These are phyloP conservation scores for Atractosteus spatula DNA, from an alignment of 2,113 vertebrate genomes.

Conservation along the genomic window DNA sequence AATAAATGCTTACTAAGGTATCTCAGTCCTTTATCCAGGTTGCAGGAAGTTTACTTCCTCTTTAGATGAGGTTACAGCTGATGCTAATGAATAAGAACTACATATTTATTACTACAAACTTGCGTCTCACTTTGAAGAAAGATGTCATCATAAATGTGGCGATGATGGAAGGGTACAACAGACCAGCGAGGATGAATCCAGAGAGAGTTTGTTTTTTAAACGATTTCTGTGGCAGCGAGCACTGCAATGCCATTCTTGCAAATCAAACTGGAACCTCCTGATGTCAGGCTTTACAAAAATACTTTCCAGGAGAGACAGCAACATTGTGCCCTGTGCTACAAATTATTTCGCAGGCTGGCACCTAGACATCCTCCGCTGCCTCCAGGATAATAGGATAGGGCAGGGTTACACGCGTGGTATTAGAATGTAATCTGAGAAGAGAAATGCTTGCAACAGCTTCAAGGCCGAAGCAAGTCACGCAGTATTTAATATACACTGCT, in stretches of 20 bases:
- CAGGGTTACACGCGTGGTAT: conserved; percentile 52
- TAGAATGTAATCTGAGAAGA: conserved; percentile 52
- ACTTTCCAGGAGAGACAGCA: neutral
- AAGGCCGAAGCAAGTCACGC: conserved; percentile 32
- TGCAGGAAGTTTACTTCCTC: too few relatives aligned
- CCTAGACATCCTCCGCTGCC: conserved; percentile 1
- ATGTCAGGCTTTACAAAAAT: conserved; percentile 1
- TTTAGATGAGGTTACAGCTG: too few relatives aligned
- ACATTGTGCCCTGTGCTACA: neutral
- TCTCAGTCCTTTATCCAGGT: too few relatives aligned
- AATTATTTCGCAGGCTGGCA: conserved; percentile 5
- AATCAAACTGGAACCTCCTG: neutral
- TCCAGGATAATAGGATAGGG: conserved; percentile 25
- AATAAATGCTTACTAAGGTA: too few relatives aligned
- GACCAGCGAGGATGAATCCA: too few relatives aligned
- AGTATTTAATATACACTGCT: conserved; percentile 6
- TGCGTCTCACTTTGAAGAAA: too few relatives aligned
- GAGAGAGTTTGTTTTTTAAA: neutral
- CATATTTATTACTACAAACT: too few relatives aligned
- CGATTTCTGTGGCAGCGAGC: neutral
- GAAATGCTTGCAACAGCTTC: conserved; percentile 56
- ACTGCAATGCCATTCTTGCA: neutral
- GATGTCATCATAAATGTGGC: too few relatives aligned
- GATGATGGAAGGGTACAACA: too few relatives aligned
- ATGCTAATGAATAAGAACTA: too few relatives aligned